phyloP scores from a whole-genome alignment of 2,888 invertebrate species.

The Cremastinae sp. region DNA sequence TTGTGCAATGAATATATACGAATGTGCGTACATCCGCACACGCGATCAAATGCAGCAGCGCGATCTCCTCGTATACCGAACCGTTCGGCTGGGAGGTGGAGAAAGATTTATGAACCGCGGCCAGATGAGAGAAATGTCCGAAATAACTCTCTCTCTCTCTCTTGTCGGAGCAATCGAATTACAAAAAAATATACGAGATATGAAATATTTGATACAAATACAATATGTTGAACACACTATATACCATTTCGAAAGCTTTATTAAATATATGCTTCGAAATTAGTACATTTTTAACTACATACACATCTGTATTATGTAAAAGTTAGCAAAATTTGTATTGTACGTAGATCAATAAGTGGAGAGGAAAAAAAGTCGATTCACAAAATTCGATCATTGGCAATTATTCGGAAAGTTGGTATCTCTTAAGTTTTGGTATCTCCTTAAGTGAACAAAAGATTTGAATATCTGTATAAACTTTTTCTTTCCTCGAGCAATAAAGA shows the following conservation, averaged over 20 bases:
- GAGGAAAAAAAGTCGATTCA: conserved; percentile 4
- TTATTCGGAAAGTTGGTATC: conserved; percentile 17
- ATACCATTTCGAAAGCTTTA: too few relatives aligned
- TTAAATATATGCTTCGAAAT: too few relatives aligned
- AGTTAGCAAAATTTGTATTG: too few relatives aligned
- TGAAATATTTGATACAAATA: too few relatives aligned
- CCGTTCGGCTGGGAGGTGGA: conserved; percentile 5
- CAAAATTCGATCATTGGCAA: conserved; percentile 33
- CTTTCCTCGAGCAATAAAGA: conserved; percentile 19
- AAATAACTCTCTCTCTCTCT: conserved; percentile 20
- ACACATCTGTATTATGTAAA: too few relatives aligned
- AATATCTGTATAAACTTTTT: conserved; percentile 16
- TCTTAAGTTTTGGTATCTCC: too few relatives aligned
- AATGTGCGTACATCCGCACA: background rate
- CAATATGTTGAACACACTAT: too few relatives aligned
- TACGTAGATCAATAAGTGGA: background rate
- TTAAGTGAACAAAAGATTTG: too few relatives aligned
- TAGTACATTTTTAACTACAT: too few relatives aligned
- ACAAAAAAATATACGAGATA: too few relatives aligned
- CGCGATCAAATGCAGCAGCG: background rate
- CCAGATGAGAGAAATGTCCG: conserved; percentile 25
- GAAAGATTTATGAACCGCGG: conserved; percentile 35
- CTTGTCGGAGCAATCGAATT: background rate
- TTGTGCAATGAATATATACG: background rate
- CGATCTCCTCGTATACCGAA: background rate